phyloP scores from a whole-genome alignment of 1,140 invertebrate genomes.

The Subanguina moxae region DNA sequence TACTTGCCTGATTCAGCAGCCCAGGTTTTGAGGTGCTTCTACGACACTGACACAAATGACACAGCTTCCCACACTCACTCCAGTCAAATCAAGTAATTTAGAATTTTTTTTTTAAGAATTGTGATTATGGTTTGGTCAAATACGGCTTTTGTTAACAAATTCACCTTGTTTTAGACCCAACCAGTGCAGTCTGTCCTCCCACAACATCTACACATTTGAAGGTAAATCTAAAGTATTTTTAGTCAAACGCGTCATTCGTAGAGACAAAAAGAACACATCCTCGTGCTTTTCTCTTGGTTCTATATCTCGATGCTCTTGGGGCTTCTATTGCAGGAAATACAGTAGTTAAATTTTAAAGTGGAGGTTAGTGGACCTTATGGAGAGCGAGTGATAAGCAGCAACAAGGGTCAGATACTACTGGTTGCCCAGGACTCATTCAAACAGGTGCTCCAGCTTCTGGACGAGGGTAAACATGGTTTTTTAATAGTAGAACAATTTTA shows the following conservation, averaged over 20 bases:
- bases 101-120: too few species aligned
- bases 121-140: too few species aligned
- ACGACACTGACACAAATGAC: conserved; percentile 45
- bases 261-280: conserved; percentile 15
- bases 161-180: conserved; percentile 32
- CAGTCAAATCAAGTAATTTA: conserved; percentile 18
- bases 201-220: conserved; percentile 56
- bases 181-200: conserved; percentile 47
- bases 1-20: conserved; percentile 48
- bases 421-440: conserved; percentile 39
- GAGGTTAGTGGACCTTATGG: conserved; percentile 51
- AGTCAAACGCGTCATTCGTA: too few species aligned
- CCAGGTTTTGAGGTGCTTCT: conserved; percentile 49
- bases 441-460: conserved; percentile 44
- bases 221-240: too few species aligned
- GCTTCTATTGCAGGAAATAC: too few species aligned
- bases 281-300: conserved; percentile 5
- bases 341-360: too few species aligned
- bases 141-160: conserved; percentile 8
- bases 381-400: conserved; percentile 41
- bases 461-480: conserved; percentile 34
- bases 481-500: too few species aligned
- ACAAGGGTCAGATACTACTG: conserved; percentile 52
- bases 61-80: conserved; percentile 5
- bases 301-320: too few species aligned